phyloP scores from a whole-genome alignment of 2,888 invertebrate genomes.

The Amiota mariae region DNA sequence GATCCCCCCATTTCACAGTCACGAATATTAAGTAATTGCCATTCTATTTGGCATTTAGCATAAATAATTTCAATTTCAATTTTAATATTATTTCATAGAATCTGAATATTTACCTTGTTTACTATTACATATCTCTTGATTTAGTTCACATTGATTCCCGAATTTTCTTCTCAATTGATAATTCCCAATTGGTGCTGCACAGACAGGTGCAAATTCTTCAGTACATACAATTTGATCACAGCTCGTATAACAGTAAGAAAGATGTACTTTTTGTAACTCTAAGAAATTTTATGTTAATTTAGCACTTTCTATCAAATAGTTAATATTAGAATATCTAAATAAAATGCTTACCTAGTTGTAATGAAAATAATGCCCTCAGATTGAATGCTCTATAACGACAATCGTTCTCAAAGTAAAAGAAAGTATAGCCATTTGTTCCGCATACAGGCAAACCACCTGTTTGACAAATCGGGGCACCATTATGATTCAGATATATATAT shows the following conservation, averaged over 20 bases:
- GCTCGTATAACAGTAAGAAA: not conserved
- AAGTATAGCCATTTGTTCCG: constrained; percentile 33
- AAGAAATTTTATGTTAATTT: not conserved
- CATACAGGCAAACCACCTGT: constrained; percentile 33
- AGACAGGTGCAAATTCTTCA: not conserved
- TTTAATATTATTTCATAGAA: no score
- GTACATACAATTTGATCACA: not conserved
- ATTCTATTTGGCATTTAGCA: no score
- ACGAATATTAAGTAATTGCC: no score
- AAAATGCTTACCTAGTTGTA: constrained; percentile 31
- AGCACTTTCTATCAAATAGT: constrained; percentile 6
- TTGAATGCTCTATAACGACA: constrained; percentile 39
- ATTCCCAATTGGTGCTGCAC: not conserved
- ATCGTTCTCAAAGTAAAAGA: constrained; percentile 34
- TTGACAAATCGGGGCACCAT: constrained; percentile 28
- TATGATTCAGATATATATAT: constrained; percentile 32
- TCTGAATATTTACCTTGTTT: not conserved
- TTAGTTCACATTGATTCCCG: constrained; percentile 8
- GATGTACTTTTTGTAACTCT: not conserved
- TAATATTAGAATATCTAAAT: not conserved
- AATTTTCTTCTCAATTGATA: not conserved
- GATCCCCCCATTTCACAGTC: no score
- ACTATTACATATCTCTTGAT: not conserved
- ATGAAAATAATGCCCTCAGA: constrained; percentile 33
- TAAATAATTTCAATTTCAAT: no score